Conservation (phyloP, 2,113 vertebrate species). For the Tenebrosternarchus preto region DNA sequence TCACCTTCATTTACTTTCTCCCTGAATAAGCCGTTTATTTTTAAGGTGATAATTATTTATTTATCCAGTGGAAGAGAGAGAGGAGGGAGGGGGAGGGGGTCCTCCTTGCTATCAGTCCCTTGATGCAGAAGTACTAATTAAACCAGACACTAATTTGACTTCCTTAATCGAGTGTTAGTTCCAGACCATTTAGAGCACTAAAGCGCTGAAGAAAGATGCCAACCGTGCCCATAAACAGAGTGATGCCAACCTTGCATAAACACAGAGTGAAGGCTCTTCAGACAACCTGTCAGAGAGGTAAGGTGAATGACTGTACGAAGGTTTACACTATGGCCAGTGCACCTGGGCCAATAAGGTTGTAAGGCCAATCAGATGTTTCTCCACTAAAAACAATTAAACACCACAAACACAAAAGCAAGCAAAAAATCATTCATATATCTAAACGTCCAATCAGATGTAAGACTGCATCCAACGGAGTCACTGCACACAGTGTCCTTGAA, state of each 20-base stretch:
- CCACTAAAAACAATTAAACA: too few species aligned
- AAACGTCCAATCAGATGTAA: too few species aligned
- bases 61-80: neutral
- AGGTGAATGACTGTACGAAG: neutral
- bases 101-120: slow-evolving; percentile 13
- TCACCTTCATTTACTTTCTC: slow-evolving; percentile 25
- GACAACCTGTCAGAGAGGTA: slow-evolving; percentile 29
- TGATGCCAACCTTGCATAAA: slow-evolving; percentile 11
- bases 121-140: slow-evolving; percentile 46
- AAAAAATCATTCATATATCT: too few species aligned
- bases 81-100: neutral
- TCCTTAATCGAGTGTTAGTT: slow-evolving; percentile 50
- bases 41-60: slow-evolving; percentile 36
- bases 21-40: slow-evolving; percentile 36
- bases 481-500: too few species aligned
- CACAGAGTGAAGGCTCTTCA: slow-evolving; percentile 8
- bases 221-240: slow-evolving; percentile 3
- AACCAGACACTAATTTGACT: slow-evolving; percentile 42
- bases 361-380: too few species aligned
- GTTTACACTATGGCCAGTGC: neutral
- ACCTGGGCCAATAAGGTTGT: neutral
- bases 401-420: too few species aligned
- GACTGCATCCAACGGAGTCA: too few species aligned
- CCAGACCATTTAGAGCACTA: slow-evolving; percentile 45
- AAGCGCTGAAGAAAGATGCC: slow-evolving; percentile 22